Evolutionary conservation across 2,888 invertebrate genomes (phyloP), one percentile per base, ranked within the genome.

Genomic region (Lathronympha strigana): DNA sequence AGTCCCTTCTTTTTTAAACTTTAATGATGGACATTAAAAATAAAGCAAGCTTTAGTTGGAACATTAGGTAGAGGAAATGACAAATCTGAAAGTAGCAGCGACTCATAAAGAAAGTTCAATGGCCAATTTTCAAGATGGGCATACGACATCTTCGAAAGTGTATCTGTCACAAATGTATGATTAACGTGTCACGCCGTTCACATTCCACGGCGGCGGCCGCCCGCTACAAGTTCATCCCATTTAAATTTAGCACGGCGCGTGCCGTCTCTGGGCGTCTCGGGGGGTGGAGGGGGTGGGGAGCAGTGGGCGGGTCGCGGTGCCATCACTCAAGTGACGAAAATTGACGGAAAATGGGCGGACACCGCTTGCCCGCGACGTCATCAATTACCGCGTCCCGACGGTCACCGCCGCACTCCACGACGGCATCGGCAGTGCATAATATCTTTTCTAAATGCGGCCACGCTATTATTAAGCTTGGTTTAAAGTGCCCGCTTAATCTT

Each of bases 331-430:
- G 91, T 88, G 91, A 92, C 91, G 90, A 92, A 92, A 92, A 92
- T 92, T 91, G 91, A 91, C 91, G 91, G 92, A 92, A 92, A 90
- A 91, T 92, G 92, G 92, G 92, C 92, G 92, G 91, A 91, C 88
- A 87, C 86, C 86, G 87, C 81, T 87, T 87, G 88, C 80, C 90
- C 87, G 88, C 90, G 88, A 90, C 88, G 90, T 90, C 91, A 90
- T 91, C 91, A 91, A 91, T 91, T 90, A 91, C 86, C 80, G 78
- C 84, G 87, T 87, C 87, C 82, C 84, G 90, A 85, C 90, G 90
- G 88, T 88, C 89, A 89, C 88, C 87, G 84, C 73, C 79, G 80
- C 72, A 72, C 71, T 68, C 73, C 79, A 82, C 74, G 73, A 78
- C 76, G 73, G 76, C 78, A 77, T 79, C 82, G 78, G 73, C 78